Evolutionary conservation across 2,797 vertebrate genomes (phyloP).

Genomic region (Monodelphis domestica): DNA sequence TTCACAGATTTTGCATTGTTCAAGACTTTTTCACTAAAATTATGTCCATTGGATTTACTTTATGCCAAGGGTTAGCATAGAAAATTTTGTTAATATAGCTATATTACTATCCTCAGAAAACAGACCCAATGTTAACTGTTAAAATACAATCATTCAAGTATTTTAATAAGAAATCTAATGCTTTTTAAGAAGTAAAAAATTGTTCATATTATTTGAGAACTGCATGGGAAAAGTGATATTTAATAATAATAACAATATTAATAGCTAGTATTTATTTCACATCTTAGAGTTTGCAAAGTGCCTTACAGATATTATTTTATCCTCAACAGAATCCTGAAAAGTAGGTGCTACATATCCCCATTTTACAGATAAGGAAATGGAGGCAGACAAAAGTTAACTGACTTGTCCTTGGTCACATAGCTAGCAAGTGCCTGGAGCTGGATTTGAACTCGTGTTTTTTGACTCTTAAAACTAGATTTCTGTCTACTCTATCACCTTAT

Average conservation of each 20-base stretch:
- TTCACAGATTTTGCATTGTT: constrained; percentile 32
- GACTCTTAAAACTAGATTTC: not conserved
- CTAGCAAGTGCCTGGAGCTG: not conserved
- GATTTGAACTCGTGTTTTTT: not conserved
- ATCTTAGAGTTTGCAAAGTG: not conserved
- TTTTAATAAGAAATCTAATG: not conserved
- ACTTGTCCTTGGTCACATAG: not conserved
- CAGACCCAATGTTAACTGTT: constrained; percentile 8
- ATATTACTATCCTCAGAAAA: constrained; percentile 2
- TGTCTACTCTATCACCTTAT: not conserved
- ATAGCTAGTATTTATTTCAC: constrained; percentile 16
- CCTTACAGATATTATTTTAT: constrained; percentile 13
- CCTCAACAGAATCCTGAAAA: constrained; percentile 7
- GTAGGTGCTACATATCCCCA: not conserved
- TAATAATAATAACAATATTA: not conserved
- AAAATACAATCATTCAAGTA: not conserved
- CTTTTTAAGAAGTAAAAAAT: not conserved
- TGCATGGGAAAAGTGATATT: not conserved
- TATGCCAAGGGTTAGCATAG: constrained; percentile 17
- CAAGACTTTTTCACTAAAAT: not conserved
- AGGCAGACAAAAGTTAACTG: not conserved
- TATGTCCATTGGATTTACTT: not conserved
- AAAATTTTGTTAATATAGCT: constrained; percentile 19
- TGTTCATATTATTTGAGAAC: not conserved
- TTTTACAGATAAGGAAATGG: constrained; percentile 27